Base-by-base conservation (phyloP, 2,113 vertebrate genomes). In the Clarias gariepinus region DNA sequence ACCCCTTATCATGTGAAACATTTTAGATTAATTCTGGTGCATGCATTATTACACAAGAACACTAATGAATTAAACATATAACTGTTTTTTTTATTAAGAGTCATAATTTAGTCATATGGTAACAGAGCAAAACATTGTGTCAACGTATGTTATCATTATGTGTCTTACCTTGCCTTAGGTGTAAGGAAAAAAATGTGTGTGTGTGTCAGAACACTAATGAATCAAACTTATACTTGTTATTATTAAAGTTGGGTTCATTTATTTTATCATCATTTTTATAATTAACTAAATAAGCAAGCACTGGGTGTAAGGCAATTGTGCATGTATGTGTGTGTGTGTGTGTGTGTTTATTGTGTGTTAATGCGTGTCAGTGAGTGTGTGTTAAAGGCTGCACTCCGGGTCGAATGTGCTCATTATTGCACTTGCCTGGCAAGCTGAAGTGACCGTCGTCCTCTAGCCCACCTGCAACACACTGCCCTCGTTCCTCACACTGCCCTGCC, bases 401-500 rank as follows among this genome's bases (percentile, higher is more conserved):
- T 52, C 81, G 85, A 88, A 78, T 74, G 66, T 84, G 83, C 87
- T 90, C 89, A 87, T 90, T 90, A 90, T 83, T 81, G 86, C 61
- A 58, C n/a, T 85, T 76, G 81, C 87, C 81, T 64, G 79, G 79
- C 85, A 63, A 82, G 68, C 86, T 55, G 80, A 77, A 57, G 82
- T 90, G 89, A 36, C 71, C 83, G 28, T 73, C 55, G 30, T 87
- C 86, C 86, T 85, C 66, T 79, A 87, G 68, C 87, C 81, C 83
- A 76, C 68, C 83, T 68, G 83, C 83, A 87, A 81, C 83, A 89
- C 81, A 78, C 82, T 89, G 83, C 82, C 87, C 86, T 87, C 86
- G 33, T 87, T 87, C 83, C 89, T 89, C 89, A 86, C 85, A 77
- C 86, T 83, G 88, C 80, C 86, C 89, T 87, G 86, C 86, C 85